Conservation (phyloP, 2,113 vertebrate genomes). For the Rhinopithecus roxellana region DNA sequence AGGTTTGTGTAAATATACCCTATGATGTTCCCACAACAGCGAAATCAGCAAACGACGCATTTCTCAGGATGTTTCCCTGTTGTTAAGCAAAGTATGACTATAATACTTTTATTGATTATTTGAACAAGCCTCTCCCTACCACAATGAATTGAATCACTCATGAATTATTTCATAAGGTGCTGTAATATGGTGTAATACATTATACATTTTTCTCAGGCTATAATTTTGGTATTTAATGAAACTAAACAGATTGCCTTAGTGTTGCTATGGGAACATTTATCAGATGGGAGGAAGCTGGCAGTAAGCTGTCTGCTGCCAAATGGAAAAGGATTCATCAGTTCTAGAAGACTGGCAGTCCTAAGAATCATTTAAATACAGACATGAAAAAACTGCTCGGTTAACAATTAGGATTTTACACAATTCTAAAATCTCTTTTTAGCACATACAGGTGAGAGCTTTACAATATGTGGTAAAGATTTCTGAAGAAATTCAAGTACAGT, state of each 20-base stretch:
- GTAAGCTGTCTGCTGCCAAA: not conserved
- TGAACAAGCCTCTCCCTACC: not conserved
- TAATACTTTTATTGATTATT: constrained; percentile 42
- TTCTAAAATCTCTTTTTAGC: constrained; percentile 20
- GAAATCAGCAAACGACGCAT: not conserved
- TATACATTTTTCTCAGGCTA: constrained; percentile 33
- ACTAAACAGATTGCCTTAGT: constrained; percentile 55
- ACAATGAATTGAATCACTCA: constrained; percentile 15
- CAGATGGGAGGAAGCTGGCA: constrained; percentile 32
- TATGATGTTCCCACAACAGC: not conserved
- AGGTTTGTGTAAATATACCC: not conserved
- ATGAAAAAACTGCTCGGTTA: not conserved
- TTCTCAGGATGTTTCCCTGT: not conserved
- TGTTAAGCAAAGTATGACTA: not conserved
- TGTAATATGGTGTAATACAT: constrained; percentile 17
- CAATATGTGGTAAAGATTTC: not conserved
- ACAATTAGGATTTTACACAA: constrained; percentile 41
- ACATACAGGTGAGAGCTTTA: not conserved
- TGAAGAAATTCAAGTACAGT: not conserved
- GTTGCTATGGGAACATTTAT: constrained; percentile 68
- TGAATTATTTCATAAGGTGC: not conserved
- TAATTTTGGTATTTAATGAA: constrained; percentile 64
- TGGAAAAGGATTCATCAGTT: constrained; percentile 43
- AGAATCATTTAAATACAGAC: constrained; percentile 57
- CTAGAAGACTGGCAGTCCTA: constrained; percentile 29